These are phyloP conservation scores for Orientallactaga bullata DNA, from an alignment of 2,113 vertebrate genomes.

Conservation along the genomic window DNA sequence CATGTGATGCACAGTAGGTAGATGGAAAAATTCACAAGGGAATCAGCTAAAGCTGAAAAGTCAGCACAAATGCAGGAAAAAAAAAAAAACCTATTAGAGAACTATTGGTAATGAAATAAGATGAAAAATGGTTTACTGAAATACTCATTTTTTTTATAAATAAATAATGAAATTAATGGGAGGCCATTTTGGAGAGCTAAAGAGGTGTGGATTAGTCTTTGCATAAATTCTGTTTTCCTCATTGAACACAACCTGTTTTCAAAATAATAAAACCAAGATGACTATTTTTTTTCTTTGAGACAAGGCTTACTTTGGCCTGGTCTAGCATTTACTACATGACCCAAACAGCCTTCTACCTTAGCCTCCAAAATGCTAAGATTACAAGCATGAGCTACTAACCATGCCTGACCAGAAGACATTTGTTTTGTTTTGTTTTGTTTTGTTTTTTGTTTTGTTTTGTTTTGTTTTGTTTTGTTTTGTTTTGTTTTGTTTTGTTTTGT, in stretches of 20 bases:
- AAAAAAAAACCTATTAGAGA: not conserved
- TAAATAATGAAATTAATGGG: constrained; percentile 40
- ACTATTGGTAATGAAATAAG: not conserved
- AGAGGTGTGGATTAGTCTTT: not conserved
- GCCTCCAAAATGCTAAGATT: not conserved
- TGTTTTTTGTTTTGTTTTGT: too few species aligned
- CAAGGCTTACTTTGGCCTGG: not conserved
- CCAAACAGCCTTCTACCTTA: not conserved
- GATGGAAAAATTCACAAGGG: not conserved
- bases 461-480: too few species aligned
- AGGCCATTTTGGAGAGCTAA: not conserved
- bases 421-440: too few species aligned
- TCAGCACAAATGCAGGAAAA: not conserved
- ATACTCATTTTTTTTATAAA: constrained; percentile 28
- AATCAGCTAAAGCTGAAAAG: not conserved
- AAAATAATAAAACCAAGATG: not conserved
- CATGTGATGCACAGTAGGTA: not conserved
- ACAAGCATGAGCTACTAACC: not conserved
- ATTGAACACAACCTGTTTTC: not conserved
- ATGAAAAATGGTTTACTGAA: not conserved
- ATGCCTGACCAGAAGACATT: not conserved
- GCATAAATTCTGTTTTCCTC: not conserved
- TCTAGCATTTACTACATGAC: not conserved
- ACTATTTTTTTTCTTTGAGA: not conserved
- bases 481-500: too few species aligned